These are phyloP conservation scores for Oenanthe oenanthe DNA, from an alignment of 2,113 vertebrate species.

Conservation along the genomic window DNA sequence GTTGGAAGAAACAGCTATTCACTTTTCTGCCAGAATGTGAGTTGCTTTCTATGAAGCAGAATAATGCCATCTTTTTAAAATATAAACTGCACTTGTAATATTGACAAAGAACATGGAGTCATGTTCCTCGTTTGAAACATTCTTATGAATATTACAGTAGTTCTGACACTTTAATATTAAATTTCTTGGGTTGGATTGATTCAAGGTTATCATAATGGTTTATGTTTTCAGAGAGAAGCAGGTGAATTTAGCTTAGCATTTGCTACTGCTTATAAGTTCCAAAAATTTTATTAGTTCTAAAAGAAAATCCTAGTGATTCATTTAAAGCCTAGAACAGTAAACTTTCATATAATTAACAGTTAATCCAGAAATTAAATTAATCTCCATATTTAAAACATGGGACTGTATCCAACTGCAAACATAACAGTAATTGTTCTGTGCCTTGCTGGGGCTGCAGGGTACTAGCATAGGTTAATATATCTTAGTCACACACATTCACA, in stretches of 20 bases:
- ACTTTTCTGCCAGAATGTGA: neutral
- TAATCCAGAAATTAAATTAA: neutral
- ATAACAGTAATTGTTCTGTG: neutral
- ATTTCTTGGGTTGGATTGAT: neutral
- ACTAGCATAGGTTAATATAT: neutral
- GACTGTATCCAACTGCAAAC: neutral
- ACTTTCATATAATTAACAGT: neutral
- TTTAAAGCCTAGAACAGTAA: neutral
- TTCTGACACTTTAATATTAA: neutral
- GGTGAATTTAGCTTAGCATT: neutral
- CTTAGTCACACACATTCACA: neutral
- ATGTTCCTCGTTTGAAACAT: neutral
- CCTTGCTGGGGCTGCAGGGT: neutral
- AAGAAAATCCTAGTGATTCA: neutral
- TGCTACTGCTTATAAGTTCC: neutral
- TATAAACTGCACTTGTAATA: neutral
- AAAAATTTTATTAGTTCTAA: neutral
- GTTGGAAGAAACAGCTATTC: neutral
- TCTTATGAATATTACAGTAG: neutral
- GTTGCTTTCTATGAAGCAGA: neutral
- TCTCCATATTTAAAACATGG: neutral
- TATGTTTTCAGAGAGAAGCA: neutral
- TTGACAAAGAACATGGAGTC: neutral
- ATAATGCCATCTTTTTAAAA: neutral
- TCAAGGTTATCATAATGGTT: neutral